phyloP scores from a whole-genome alignment of 2,113 vertebrate genomes.

The Melanotaenia duboulayi region DNA sequence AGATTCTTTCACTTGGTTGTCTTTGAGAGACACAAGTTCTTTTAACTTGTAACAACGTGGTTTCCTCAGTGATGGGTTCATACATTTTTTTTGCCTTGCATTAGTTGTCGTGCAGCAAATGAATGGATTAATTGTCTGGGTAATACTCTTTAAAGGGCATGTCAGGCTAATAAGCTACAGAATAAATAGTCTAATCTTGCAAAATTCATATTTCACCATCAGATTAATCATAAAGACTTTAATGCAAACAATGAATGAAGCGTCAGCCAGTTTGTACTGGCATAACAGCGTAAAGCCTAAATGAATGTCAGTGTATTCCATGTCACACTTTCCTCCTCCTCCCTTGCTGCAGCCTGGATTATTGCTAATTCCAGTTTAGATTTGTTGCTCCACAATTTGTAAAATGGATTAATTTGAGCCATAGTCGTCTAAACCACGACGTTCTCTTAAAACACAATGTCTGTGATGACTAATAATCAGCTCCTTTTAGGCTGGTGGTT shows the following conservation, averaged over 20 bases:
- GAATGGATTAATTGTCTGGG: conserved; percentile 45
- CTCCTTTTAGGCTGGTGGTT: conserved; percentile 9
- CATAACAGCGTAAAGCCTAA: neutral
- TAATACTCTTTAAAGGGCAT: conserved; percentile 33
- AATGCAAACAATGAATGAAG: conserved; percentile 34
- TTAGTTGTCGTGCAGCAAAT: conserved; percentile 23
- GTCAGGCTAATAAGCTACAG: conserved; percentile 6
- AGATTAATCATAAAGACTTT: conserved; percentile 57
- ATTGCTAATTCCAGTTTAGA: conserved; percentile 51
- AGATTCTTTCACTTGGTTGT: neutral
- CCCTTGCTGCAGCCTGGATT: conserved; percentile 47
- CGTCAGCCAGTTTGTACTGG: conserved; percentile 20
- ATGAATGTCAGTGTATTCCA: conserved; percentile 24
- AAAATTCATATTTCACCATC: conserved; percentile 44
- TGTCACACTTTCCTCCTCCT: conserved; percentile 34
- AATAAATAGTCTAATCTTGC: conserved; percentile 28
- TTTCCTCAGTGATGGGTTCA: neutral
- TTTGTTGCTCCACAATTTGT: conserved; percentile 37
- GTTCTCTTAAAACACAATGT: conserved; percentile 3
- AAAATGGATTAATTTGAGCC: conserved; percentile 50
- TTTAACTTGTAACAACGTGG: neutral
- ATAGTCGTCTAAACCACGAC: conserved; percentile 34
- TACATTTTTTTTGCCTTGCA: conserved; percentile 3
- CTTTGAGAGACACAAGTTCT: neutral
- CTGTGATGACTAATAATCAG: conserved; percentile 5